Base-by-base conservation (phyloP, 1,140 invertebrate species). In the Pogonognathellus flavescens region DNA sequence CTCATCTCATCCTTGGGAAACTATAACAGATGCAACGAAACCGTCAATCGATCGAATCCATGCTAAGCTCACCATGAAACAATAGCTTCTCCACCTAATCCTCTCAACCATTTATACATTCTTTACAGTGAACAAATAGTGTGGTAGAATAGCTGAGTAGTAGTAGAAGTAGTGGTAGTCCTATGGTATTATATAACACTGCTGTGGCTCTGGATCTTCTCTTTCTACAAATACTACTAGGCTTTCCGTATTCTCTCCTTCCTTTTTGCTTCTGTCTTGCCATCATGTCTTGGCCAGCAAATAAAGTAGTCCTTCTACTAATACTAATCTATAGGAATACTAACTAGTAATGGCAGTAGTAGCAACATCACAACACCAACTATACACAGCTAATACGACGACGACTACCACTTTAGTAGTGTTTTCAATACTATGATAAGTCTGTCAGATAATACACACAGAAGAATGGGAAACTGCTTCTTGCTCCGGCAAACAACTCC, bases 31-130 rank as follows among this genome's bases (percentile, higher is more conserved):
- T 86, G 86, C 53, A 84, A 86, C 59, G 60, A 86, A 84, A 86
- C 72, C 81, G 70, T 86, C 85, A 86, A 87, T 87, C 86, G 83
- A 87, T 87, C 86, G 59, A 87, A 87, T 85, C 86, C 86, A 87
- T 66, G 57, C 72, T 82, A 86, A 86, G 86, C 83, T 86, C 62
- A 80, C 82, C 83, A 84, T 86, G 86, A 86, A 86, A 86, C 86
- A 86, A 86, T 86, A 84, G 86, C 22, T 86, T 57, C 55, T 60
- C 41, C 53, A 25, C 81, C 66, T 86, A 86, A 86, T 86, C 85
- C 85, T 83, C 85, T 83, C 81, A 80, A 76, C 49, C 85, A 86
- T 86, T 86, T 86, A 86, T 83, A 62, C 80, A 66, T 85, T 85
- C 70, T 76, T 76, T 76, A 76, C 31, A 41, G 31, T 20, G 31